phyloP scores from a whole-genome alignment of 2,888 invertebrate species.

The Opisthograptis luteolata region DNA sequence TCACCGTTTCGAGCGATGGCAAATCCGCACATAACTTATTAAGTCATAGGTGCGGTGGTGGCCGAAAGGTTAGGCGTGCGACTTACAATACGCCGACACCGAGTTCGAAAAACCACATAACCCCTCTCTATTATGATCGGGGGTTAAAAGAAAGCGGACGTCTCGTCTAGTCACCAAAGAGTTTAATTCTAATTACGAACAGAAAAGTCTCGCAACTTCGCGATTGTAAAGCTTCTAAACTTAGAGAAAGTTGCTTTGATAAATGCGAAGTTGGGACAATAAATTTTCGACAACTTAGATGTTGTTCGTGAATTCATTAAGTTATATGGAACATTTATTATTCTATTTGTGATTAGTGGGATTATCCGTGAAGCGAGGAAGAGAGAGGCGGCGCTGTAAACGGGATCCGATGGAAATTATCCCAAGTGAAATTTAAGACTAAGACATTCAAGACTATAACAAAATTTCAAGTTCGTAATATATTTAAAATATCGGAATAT shows the following conservation, averaged over 20 bases:
- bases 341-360: slow-evolving; percentile 27
- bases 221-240: slow-evolving; percentile 35
- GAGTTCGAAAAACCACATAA: too few species aligned
- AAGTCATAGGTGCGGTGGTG: too few species aligned
- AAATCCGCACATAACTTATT: too few species aligned
- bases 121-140: too few species aligned
- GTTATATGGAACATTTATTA: slow-evolving; percentile 26
- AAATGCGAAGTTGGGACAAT: slow-evolving; percentile 41
- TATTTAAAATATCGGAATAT: too few species aligned
- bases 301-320: slow-evolving; percentile 41
- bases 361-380: slow-evolving; percentile 11
- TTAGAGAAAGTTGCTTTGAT: slow-evolving; percentile 32
- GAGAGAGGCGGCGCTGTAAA: slow-evolving; percentile 6
- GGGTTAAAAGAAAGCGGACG: slow-evolving; percentile 16
- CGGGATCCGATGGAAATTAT: slow-evolving; percentile 16
- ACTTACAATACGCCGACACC: too few species aligned
- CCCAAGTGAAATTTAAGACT: neutral
- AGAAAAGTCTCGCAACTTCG: slow-evolving; percentile 47
- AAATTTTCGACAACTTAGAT: slow-evolving; percentile 41
- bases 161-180: slow-evolving; percentile 39
- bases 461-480: too few species aligned
- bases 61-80: too few species aligned
- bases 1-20: too few species aligned
- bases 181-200: slow-evolving; percentile 50
- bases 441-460: too few species aligned